Percentiles rank a stretch among this genome's conserved stretches.
Evolutionary conservation across 1,140 invertebrate genomes (phyloP).

Genomic region (Mactra quadrangularis): DNA sequence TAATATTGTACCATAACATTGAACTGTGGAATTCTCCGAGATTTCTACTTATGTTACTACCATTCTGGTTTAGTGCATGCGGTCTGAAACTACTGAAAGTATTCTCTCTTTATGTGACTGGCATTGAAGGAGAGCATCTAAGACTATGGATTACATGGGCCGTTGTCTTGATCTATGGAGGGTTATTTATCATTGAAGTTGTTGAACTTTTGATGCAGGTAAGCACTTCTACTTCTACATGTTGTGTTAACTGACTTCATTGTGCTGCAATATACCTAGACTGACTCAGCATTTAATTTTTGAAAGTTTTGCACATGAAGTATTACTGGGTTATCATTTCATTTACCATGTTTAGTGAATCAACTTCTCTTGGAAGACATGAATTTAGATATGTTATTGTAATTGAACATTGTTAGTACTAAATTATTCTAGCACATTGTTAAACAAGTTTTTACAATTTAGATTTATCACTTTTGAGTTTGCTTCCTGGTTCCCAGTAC

Average conservation of each 20-base stretch:
- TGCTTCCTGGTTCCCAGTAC: too few relatives aligned
- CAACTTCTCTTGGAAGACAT: too few relatives aligned
- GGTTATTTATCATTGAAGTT: constrained; percentile 75
- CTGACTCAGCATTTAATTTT: too few relatives aligned
- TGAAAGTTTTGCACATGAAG: too few relatives aligned
- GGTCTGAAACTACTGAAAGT: constrained; percentile 76
- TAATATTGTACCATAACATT: constrained; percentile 81
- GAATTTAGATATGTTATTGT: too few relatives aligned
- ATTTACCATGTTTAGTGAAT: too few relatives aligned
- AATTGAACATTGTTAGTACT: too few relatives aligned
- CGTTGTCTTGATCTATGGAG: constrained; percentile 72
- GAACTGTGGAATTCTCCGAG: constrained; percentile 82
- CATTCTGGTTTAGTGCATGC: constrained; percentile 75
- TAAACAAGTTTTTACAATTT: too few relatives aligned
- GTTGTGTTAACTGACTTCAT: too few relatives aligned
- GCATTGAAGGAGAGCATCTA: constrained; percentile 71
- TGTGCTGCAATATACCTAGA: not conserved
- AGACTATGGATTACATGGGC: constrained; percentile 76
- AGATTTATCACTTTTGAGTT: too few relatives aligned
- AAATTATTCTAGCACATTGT: too few relatives aligned
- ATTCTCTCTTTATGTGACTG: constrained; percentile 74
- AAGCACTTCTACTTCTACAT: constrained; percentile 30
- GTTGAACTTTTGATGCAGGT: constrained; percentile 77
- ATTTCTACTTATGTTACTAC: constrained; percentile 76
- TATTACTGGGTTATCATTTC: too few relatives aligned